Conservation (phyloP, 1,140 invertebrate genomes). For the Drosophila sp. region DNA sequence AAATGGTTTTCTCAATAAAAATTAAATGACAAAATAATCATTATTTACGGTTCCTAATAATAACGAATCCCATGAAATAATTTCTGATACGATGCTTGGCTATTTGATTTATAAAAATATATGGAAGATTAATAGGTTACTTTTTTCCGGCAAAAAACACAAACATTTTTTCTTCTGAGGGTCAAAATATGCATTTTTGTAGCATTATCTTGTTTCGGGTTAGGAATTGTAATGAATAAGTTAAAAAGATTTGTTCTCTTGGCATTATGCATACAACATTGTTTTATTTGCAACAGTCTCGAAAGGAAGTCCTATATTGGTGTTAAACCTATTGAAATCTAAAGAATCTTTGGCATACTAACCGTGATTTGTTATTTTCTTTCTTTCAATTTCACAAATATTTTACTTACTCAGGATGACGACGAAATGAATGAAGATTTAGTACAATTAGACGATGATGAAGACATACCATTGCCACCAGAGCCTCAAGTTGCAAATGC, state of each 20-base stretch:
- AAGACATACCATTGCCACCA: constrained; percentile 79
- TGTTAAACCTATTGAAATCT: constrained; percentile 4
- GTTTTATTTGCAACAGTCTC: too few relatives aligned
- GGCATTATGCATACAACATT: background rate
- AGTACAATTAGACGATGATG: constrained; percentile 84
- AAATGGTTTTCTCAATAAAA: too few relatives aligned
- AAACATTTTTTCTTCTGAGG: too few relatives aligned
- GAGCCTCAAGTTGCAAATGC: constrained; percentile 47
- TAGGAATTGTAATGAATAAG: background rate
- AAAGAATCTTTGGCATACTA: constrained; percentile 60
- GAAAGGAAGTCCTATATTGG: background rate
- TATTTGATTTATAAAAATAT: too few relatives aligned
- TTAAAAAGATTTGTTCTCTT: constrained; percentile 12
- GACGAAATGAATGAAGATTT: constrained; percentile 84
- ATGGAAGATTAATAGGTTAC: too few relatives aligned
- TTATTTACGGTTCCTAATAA: too few relatives aligned
- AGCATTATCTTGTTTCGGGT: background rate
- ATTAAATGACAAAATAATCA: too few relatives aligned
- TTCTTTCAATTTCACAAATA: constrained; percentile 64
- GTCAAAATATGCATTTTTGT: too few relatives aligned
- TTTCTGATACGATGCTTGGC: too few relatives aligned
- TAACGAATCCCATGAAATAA: too few relatives aligned
- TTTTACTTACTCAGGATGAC: constrained; percentile 70
- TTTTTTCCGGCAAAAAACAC: too few relatives aligned
- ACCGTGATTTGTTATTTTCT: constrained; percentile 65